Evolutionary conservation across 2,113 vertebrate species (phyloP).

Genomic region (Danio rerio): DNA sequence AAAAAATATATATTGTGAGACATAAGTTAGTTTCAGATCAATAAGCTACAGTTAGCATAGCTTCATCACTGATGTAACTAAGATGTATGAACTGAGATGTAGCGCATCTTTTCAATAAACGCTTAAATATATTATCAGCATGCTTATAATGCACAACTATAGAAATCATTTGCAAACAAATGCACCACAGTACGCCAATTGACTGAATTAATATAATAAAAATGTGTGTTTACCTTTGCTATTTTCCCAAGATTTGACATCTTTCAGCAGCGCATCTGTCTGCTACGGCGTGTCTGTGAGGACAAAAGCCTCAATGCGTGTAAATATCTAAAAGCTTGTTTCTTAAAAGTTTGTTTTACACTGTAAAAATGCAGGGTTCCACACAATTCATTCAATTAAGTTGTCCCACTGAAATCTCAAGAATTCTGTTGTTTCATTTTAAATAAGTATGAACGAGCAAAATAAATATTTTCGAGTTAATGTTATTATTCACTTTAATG

Average conservation of each 20-base stretch:
- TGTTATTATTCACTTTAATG: too few species aligned
- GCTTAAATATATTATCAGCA: not conserved
- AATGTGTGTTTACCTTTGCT: conserved; percentile 52
- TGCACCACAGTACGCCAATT: not conserved
- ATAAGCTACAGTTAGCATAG: conserved; percentile 7
- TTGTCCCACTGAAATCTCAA: too few species aligned
- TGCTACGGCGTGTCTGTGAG: conserved; percentile 60
- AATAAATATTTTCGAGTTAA: not conserved
- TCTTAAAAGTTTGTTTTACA: too few species aligned
- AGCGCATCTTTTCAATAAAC: not conserved
- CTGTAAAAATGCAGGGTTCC: too few species aligned
- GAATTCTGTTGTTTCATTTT: too few species aligned
- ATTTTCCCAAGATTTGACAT: conserved; percentile 64
- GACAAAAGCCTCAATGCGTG: not conserved
- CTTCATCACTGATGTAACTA: not conserved
- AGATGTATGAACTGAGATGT: not conserved
- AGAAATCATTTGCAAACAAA: not conserved
- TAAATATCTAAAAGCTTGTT: too few species aligned
- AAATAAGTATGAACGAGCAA: too few species aligned
- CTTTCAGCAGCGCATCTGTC: conserved; percentile 2
- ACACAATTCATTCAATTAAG: too few species aligned
- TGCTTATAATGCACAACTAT: not conserved
- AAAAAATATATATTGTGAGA: too few species aligned
- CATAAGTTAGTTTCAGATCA: not conserved
- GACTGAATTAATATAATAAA: not conserved